These are phyloP conservation scores for Meloidogyne exigua DNA, from an alignment of 1,140 invertebrate species.

Conservation along the genomic window DNA sequence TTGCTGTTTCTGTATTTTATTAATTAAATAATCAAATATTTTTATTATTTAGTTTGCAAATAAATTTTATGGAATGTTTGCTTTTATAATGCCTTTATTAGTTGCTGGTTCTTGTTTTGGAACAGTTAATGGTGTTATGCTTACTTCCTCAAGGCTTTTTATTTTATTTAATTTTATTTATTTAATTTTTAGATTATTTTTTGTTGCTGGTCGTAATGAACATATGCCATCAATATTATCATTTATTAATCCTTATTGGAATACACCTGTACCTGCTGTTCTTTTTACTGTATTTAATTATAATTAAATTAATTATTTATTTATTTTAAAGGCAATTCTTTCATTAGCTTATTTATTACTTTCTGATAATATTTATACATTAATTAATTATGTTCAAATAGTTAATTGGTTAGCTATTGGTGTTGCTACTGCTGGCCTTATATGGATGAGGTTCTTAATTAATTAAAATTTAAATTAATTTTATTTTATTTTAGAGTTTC, in stretches of 20 bases:
- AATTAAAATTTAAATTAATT: slow-evolving; percentile 19
- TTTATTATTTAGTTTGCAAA: slow-evolving; percentile 80
- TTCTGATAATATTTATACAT: slow-evolving; percentile 84
- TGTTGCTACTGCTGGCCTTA: slow-evolving; percentile 85
- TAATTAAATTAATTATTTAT: slow-evolving; percentile 58
- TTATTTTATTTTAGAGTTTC: slow-evolving; percentile 34
- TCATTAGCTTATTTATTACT: slow-evolving; percentile 76
- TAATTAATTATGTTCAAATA: slow-evolving; percentile 79
- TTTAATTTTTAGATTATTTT: slow-evolving; percentile 61
- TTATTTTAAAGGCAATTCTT: slow-evolving; percentile 72
- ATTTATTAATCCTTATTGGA: slow-evolving; percentile 59
- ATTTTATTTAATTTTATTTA: neutral
- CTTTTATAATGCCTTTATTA: slow-evolving; percentile 93
- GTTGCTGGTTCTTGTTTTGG: slow-evolving; percentile 97
- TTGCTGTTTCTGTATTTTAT: slow-evolving; percentile 73
- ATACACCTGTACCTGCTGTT: slow-evolving; percentile 62
- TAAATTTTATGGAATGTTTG: slow-evolving; percentile 82
- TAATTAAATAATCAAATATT: neutral
- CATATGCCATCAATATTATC: slow-evolving; percentile 60
- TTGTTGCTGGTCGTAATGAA: slow-evolving; percentile 62
- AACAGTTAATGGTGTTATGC: slow-evolving; percentile 93
- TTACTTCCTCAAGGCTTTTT: slow-evolving; percentile 79
- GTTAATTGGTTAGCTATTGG: slow-evolving; percentile 98
- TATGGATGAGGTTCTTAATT: slow-evolving; percentile 75
- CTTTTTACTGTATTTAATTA: slow-evolving; percentile 64